Conservation (phyloP, 2,797 vertebrate genomes). For the Gambusia yucatana region DNA sequence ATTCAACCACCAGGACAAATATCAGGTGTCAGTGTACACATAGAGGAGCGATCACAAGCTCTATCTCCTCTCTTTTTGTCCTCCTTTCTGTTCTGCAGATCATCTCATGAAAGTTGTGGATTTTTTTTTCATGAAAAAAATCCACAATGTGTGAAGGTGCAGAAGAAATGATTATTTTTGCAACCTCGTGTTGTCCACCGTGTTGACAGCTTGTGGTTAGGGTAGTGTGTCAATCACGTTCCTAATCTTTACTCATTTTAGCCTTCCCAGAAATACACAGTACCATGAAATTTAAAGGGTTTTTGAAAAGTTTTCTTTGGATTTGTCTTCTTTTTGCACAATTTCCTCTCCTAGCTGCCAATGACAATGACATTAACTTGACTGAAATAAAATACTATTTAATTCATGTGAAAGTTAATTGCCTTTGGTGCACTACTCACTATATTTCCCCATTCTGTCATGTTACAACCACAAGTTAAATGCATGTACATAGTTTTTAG, state of each 20-base stretch:
- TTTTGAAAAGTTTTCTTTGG: not conserved
- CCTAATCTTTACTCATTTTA: not conserved
- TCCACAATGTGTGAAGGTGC: conserved; percentile 6
- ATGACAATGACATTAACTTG: not conserved
- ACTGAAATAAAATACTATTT: not conserved
- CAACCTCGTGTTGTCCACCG: conserved; percentile 9
- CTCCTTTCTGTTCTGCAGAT: conserved; percentile 29
- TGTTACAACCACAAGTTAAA: not conserved
- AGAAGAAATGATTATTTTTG: conserved; percentile 40
- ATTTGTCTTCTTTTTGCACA: not conserved
- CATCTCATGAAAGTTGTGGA: conserved; percentile 10
- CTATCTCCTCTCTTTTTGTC: conserved; percentile 32
- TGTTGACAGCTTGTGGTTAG: conserved; percentile 18
- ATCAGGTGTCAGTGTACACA: conserved; percentile 80
- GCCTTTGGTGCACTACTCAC: not conserved
- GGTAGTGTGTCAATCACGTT: conserved; percentile 21
- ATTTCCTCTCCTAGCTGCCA: not conserved
- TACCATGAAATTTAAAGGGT: not conserved
- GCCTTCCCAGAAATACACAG: not conserved
- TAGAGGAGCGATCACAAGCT: conserved; percentile 77
- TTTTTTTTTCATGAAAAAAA: conserved; percentile 18
- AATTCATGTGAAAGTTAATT: not conserved
- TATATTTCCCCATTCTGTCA: not conserved
- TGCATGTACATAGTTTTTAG: not conserved
- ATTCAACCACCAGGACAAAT: conserved; percentile 72